Evolutionary conservation across 2,888 invertebrate species (phyloP), one percentile per base, ranked within the genome.

Genomic region (Sinopyrophorus schimmeli): DNA sequence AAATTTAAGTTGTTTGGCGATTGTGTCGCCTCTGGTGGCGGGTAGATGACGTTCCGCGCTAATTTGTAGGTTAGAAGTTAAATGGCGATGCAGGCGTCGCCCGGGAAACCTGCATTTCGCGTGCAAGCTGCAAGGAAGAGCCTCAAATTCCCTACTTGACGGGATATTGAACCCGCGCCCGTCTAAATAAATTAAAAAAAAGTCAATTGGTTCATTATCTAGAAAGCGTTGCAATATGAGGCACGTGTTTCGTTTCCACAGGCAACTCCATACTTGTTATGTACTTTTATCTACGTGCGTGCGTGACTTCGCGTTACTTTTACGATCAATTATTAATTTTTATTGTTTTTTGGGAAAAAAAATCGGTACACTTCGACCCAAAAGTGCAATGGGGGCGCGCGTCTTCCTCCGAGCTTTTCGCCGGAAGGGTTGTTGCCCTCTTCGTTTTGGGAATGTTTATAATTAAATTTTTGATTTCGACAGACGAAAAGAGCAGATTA

Each of bases 201-300:
- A 55, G 57, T 58, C 60, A 60, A 63, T 63, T 60, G 63, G 60
- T 63, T 62, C 61, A 63, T 63, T 61, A 61, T 59, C 58, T 63
- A 60, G 60, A 65, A 64, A 64, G 64, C 60, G 60, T 55, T 53
- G 37, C 43, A 47, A 54, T 55, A 40, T 31, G 21, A 41, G 35
- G 44, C 40, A 31, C 32, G 32, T 47, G 39, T 39, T 47, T 47
- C 32, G 39, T 39, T 39, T 47, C 39, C 27, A 24, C 38, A 32
- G 15, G 20, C 18, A 17, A 41, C 32, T 14, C 40, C 31, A 31
- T 32, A n/a, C 26, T 42, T 17, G 35, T n/a, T 37, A n/a, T n/a
- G n/a, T n/a, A n/a, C n/a, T n/a, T n/a, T n/a, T n/a, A n/a, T n/a
- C n/a, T n/a, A 44, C 40, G 40, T 39, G 27, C 15, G 24, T 39